Base-by-base conservation (phyloP, 2,113 vertebrate species). In the Egretta garzetta region DNA sequence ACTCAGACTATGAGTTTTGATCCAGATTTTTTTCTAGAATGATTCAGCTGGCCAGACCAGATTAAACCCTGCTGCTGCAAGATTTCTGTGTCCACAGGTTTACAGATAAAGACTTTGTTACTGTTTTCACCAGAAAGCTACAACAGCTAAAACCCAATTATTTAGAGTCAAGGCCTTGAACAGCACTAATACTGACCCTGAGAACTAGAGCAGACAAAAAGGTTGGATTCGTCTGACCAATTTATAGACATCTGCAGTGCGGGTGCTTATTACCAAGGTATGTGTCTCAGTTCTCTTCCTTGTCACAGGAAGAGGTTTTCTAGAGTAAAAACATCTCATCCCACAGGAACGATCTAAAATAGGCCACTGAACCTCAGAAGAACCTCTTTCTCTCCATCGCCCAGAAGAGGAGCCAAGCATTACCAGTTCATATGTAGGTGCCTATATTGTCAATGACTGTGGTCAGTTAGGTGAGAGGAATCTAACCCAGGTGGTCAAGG, bases 361-460 rank as follows among this genome's bases (percentile, higher is more conserved):
- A 56, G 24, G 26, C 14, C 50, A 43, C 13, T 28, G 27, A 84
- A 33, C 26, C 33, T 89, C 72, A 64, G 39, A 84, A 60, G 8
- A 15, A 52, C 4, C 8, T 37, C 24, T 64, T 81, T 79, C 26
- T 79, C 39, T 80, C 12, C 6, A 2, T 24, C 33, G 16, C 7
- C 18, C 14, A 5, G 39, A 7, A 74, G 15, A 15, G 4, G 30
- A 87, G 62, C 6, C 26, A 75, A 28, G 20, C 8, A 37, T 59
- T 63, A 43, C 12, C 14, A 2, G 1, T 33, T 83, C 20, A 10
- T 41, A 32, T 0, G 0, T 5, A 39, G 67, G 59, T 43, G 7
- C 2, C n/a, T 56, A 26, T 35, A 15, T 35, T 66, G 32, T 41
- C 67, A 45, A 4, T 62, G 17, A 12, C 37, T 47, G 1, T 32